Evolutionary conservation across 2,113 vertebrate genomes (phyloP).

Genomic region (Ailurus styani): DNA sequence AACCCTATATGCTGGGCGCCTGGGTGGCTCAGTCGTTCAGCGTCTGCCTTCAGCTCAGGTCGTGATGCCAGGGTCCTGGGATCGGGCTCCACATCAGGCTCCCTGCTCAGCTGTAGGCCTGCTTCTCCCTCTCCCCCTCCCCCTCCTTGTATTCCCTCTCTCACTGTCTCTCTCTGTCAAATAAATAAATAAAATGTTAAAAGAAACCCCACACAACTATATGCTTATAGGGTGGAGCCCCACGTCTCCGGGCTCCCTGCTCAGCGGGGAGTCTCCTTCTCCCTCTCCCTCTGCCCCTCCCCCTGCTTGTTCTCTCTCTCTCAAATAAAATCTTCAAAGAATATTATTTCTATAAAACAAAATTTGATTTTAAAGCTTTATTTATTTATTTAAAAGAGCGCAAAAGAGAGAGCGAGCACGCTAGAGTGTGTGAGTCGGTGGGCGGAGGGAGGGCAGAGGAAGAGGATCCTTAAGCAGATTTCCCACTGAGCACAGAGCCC

Average conservation of each 20-base stretch:
- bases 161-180: too few relatives aligned
- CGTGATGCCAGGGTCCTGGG: too few relatives aligned
- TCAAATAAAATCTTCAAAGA: neutral
- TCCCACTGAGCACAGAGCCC: neutral
- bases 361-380: neutral
- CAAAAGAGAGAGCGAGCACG: neutral
- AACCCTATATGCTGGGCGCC: too few relatives aligned
- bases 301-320: neutral
- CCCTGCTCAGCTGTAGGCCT: too few relatives aligned
- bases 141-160: too few relatives aligned
- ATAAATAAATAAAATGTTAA: too few relatives aligned
- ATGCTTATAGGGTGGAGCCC: too few relatives aligned
- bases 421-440: neutral
- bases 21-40: too few relatives aligned
- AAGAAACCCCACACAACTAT: too few relatives aligned
- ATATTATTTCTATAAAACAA: neutral
- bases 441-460: neutral
- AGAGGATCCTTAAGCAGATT: neutral
- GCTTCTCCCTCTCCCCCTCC: too few relatives aligned
- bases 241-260: neutral
- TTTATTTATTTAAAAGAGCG: neutral
- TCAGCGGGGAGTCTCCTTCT: neutral
- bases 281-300: neutral
- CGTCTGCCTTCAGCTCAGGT: too few relatives aligned
- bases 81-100: too few relatives aligned